phyloP scores from a whole-genome alignment of 2,113 vertebrate species.

The Tachysurus fulvidraco region DNA sequence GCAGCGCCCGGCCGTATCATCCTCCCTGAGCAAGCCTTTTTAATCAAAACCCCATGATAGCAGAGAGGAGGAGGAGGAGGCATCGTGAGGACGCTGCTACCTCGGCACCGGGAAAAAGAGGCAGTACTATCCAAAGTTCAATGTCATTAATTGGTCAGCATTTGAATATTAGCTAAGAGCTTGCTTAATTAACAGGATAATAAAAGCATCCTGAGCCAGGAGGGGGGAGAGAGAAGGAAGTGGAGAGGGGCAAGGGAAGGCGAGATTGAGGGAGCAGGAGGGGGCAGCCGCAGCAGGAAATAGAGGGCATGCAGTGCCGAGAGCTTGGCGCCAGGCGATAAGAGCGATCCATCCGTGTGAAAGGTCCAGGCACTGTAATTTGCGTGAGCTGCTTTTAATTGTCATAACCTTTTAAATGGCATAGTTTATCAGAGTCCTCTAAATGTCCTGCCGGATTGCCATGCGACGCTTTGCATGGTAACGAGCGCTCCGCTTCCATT shows the following conservation, averaged over 20 bases:
- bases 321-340: constrained; percentile 49
- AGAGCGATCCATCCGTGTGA: constrained; percentile 71
- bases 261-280: constrained; percentile 6
- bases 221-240: constrained; percentile 59
- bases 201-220: constrained; percentile 72
- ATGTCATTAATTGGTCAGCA: constrained; percentile 84
- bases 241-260: constrained; percentile 60
- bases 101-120: constrained; percentile 66
- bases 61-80: constrained; percentile 50
- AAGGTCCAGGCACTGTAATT: constrained; percentile 79
- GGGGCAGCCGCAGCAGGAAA: constrained; percentile 50
- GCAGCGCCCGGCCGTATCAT: constrained; percentile 74
- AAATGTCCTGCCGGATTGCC: constrained; percentile 74
- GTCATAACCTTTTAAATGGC: constrained; percentile 83
- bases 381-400: constrained; percentile 79
- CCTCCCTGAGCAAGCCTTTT: constrained; percentile 66
- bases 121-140: constrained; percentile 78
- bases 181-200: constrained; percentile 84
- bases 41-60: constrained; percentile 66
- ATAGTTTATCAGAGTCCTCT: constrained; percentile 79
- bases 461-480: constrained; percentile 57
- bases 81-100: constrained; percentile 48
- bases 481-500: constrained; percentile 64
- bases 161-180: constrained; percentile 82
- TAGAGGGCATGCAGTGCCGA: constrained; percentile 46